Percentiles rank a stretch among this genome's conserved stretches.
phyloP scores from a whole-genome alignment of 35 echinoderm and acorn worm genomes.

The Amphiura filiformis region DNA sequence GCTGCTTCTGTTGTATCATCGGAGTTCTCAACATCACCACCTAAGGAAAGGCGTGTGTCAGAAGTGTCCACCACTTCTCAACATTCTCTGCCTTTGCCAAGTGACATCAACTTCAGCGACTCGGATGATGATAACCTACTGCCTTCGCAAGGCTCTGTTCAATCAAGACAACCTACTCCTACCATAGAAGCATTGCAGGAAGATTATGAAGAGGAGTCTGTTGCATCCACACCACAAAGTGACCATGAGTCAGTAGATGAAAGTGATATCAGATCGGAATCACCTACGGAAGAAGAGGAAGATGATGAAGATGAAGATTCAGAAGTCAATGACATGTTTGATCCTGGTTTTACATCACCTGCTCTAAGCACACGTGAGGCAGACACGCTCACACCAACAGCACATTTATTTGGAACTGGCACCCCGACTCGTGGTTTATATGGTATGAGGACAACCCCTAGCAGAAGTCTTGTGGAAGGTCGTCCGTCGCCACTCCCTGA shows the following conservation, averaged over 20 bases:
- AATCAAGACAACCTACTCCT: constrained; percentile 43
- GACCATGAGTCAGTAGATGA: constrained; percentile 9
- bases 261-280: constrained; percentile 18
- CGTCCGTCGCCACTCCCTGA: background rate
- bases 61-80: background rate
- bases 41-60: background rate
- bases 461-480: constrained; percentile 28
- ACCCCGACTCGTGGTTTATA: constrained; percentile 43
- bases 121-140: constrained; percentile 10
- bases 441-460: constrained; percentile 4
- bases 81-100: background rate
- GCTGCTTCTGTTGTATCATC: background rate
- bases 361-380: constrained; percentile 87
- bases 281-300: background rate
- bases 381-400: constrained; percentile 76
- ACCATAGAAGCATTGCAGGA: constrained; percentile 73
- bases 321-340: constrained; percentile 16
- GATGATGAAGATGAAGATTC: background rate
- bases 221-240: background rate
- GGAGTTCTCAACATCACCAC: background rate
- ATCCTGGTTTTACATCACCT: constrained; percentile 77
- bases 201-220: constrained; percentile 34
- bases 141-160: constrained; percentile 2
- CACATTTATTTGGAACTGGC: constrained; percentile 40
- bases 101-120: constrained; percentile 6